Percentiles rank a stretch among this genome's conserved stretches.
These are phyloP conservation scores for Schizotus pectinicornis DNA, from an alignment of 2,888 invertebrate species.

Conservation along the genomic window DNA sequence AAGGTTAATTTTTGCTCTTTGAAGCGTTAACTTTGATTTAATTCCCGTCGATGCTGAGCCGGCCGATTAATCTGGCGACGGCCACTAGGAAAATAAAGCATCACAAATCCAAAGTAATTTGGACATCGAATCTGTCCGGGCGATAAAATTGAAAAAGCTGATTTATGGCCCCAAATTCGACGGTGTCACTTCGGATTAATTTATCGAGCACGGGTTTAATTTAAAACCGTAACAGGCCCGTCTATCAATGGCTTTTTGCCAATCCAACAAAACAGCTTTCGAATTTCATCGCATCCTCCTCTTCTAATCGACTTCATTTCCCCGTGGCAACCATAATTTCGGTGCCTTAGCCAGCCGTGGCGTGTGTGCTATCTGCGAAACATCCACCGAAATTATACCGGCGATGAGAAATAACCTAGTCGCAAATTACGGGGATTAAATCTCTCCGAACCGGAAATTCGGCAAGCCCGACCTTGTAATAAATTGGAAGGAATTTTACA, in stretches of 20 bases:
- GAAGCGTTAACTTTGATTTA: too few relatives aligned
- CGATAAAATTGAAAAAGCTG: constrained; percentile 46
- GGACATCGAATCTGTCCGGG: constrained; percentile 39
- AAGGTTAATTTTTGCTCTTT: too few relatives aligned
- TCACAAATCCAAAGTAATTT: constrained; percentile 35
- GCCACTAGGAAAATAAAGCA: constrained; percentile 6
- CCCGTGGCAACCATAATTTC: too few relatives aligned
- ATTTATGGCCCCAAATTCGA: constrained; percentile 43
- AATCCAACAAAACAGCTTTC: constrained; percentile 9
- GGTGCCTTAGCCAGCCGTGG: too few relatives aligned
- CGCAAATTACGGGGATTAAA: constrained; percentile 4
- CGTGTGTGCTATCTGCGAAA: background rate
- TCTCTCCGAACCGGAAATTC: constrained; percentile 6
- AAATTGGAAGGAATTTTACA: constrained; percentile 12
- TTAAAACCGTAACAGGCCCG: constrained; percentile 44
- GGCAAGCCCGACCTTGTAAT: constrained; percentile 11
- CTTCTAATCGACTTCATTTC: constrained; percentile 8
- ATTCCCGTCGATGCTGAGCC: too few relatives aligned
- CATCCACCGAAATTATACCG: background rate
- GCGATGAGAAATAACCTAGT: background rate
- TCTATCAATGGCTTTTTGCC: constrained; percentile 35
- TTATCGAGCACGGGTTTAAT: constrained; percentile 46
- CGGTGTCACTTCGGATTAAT: constrained; percentile 44
- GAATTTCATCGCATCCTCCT: constrained; percentile 10
- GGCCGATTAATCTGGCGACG: background rate